Evolutionary conservation across 2,888 invertebrate genomes (phyloP), one percentile per base, ranked within the genome.

Genomic region (Drosophila diplacantha): DNA sequence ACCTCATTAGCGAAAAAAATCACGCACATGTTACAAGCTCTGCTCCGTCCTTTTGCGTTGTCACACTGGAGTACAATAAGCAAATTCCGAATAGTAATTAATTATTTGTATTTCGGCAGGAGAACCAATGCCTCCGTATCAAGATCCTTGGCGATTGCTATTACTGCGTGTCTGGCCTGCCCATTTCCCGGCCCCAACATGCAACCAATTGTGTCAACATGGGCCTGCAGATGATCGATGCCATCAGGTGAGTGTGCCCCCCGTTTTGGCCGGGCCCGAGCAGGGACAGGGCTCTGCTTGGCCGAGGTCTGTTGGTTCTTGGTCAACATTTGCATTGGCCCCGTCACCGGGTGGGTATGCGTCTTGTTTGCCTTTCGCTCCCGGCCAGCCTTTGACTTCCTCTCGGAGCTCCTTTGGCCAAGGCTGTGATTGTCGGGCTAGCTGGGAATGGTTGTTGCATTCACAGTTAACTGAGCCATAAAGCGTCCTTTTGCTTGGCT

Each of bases 101-200:
- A 37, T 16, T 52, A 29, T 22, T 24, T 35, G 5, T 43, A n/a
- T 47, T 57, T 69, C 87, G 86, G 14, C 89, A 97, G 96, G 96
- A 96, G 82, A 96, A 97, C 87, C 96, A 97, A 86, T 97, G 97
- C 87, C 94, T 97, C 93, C 90, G 97, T 54, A 98, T 98, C 85
- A 98, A 98, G 90, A 97, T 98, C 74, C 91, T 98, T 7, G 97
- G 97, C 0, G 97, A 98, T 88, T 98, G 97, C 86, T 98, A 98
- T 89, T 97, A 97, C 89, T 97, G 97, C 86, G 97, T 97, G 9
- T 96, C 96, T 0, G 97, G 97, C 0, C 90, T 97, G 75, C 97
- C 97, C 0, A 93, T 97, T 29, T 96, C 96, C 7, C 90, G 97
- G 58, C 97, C 97, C 1, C 96, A 96, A 89, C 97, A 97, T 86